Evolutionary conservation across 2,797 vertebrate genomes (phyloP).

Genomic region (Ctenochaetus hawaiiensis): DNA sequence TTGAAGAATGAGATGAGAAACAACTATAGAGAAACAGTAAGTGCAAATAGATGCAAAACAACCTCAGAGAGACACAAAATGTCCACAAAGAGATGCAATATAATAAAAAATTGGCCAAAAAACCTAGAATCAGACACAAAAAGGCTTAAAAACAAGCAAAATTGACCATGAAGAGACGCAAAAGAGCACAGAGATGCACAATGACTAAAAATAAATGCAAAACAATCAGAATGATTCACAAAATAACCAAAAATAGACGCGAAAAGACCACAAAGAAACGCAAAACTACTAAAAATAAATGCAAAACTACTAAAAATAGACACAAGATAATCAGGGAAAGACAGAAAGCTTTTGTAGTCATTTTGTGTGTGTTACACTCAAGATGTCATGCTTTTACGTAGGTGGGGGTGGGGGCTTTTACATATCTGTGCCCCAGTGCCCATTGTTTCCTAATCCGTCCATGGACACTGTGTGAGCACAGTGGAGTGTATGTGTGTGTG

Average conservation of each 20-base stretch:
- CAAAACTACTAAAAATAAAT: neutral
- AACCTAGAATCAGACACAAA: neutral
- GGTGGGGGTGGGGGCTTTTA: neutral
- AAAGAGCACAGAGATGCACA: neutral
- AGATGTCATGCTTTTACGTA: neutral
- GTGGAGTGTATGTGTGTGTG: neutral
- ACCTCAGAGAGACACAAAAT: neutral
- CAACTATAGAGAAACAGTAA: neutral
- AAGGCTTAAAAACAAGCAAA: neutral
- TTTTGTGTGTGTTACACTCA: neutral
- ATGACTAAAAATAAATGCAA: neutral
- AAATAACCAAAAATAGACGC: neutral
- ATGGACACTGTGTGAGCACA: conserved; percentile 16
- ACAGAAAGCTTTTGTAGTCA: neutral
- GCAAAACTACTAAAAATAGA: conserved; percentile 1
- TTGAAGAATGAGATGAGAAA: neutral
- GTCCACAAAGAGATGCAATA: neutral
- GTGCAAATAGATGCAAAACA: neutral
- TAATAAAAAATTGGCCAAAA: neutral
- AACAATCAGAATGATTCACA: neutral
- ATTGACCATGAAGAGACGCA: neutral
- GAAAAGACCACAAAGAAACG: neutral
- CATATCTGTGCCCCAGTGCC: neutral
- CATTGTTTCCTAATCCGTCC: conserved; percentile 1
- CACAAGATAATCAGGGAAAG: neutral